Conservation (phyloP, 2,797 vertebrate genomes). For the Taeniopygia guttata region DNA sequence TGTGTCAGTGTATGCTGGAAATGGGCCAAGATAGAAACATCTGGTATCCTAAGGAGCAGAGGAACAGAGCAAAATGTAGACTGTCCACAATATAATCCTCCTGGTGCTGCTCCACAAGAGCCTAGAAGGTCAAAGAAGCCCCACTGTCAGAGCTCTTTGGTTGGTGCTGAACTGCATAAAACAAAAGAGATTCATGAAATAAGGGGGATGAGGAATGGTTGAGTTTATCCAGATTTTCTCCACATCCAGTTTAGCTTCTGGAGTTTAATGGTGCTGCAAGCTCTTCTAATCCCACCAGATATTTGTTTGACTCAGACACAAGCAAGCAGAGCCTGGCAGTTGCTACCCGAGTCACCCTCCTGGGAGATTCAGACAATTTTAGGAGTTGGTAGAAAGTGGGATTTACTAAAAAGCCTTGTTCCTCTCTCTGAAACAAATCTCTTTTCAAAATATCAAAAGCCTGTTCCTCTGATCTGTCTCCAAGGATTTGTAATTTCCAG, state of each 20-base stretch:
- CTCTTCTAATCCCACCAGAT: background rate
- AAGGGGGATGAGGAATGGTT: background rate
- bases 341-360: background rate
- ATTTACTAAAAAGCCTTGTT: constrained; percentile 6
- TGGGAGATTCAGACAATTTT: background rate
- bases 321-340: background rate
- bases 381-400: background rate
- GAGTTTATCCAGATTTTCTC: background rate
- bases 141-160: background rate
- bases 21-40: constrained; percentile 1
- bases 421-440: background rate
- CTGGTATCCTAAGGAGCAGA: background rate
- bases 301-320: background rate
- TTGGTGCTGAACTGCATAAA: background rate
- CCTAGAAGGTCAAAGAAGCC: background rate
- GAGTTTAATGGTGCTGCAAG: background rate
- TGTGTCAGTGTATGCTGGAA: background rate
- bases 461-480: background rate
- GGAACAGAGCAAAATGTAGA: background rate
- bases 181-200: background rate
- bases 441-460: constrained; percentile 7
- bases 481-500: constrained; percentile 10
- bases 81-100: background rate
- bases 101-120: background rate
- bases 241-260: background rate